Conservation (phyloP, 2,113 vertebrate genomes). For the Scartelaos histophorus region DNA sequence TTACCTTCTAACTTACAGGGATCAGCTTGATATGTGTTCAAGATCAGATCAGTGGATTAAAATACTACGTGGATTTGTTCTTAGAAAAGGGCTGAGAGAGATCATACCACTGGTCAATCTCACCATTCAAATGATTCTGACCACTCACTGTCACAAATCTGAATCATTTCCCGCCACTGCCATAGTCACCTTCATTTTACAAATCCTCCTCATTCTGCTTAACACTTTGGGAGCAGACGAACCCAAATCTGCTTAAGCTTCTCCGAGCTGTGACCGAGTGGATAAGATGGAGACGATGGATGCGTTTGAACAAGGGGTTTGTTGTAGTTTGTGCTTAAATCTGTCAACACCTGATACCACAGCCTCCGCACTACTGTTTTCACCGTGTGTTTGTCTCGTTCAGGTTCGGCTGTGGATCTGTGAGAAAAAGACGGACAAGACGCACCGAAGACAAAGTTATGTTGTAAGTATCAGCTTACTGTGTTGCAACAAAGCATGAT, state of each 20-base stretch:
- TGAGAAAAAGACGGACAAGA: not conserved
- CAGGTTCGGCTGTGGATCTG: not conserved
- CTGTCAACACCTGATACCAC: not conserved
- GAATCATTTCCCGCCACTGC: constrained; percentile 53
- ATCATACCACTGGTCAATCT: constrained; percentile 66
- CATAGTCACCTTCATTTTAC: constrained; percentile 35
- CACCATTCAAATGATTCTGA: constrained; percentile 8
- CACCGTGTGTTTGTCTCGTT: not conserved
- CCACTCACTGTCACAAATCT: constrained; percentile 26
- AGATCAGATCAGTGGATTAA: constrained; percentile 46
- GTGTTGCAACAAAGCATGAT: not conserved
- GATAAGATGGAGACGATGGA: constrained; percentile 56
- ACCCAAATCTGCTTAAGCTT: constrained; percentile 74
- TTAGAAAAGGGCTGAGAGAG: constrained; percentile 35
- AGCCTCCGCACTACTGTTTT: not conserved
- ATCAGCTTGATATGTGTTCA: constrained; percentile 49
- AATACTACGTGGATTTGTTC: constrained; percentile 34
- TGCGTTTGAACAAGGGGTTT: constrained; percentile 31
- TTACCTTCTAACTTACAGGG: constrained; percentile 32
- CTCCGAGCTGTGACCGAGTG: constrained; percentile 59
- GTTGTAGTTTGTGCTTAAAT: not conserved
- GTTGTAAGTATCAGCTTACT: not conserved
- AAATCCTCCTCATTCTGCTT: constrained; percentile 65
- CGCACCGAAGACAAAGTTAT: not conserved
- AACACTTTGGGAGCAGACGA: constrained; percentile 73